These are phyloP conservation scores for Aulostomus chinensis DNA, from an alignment of 2,797 vertebrate species.

Conservation along the genomic window DNA sequence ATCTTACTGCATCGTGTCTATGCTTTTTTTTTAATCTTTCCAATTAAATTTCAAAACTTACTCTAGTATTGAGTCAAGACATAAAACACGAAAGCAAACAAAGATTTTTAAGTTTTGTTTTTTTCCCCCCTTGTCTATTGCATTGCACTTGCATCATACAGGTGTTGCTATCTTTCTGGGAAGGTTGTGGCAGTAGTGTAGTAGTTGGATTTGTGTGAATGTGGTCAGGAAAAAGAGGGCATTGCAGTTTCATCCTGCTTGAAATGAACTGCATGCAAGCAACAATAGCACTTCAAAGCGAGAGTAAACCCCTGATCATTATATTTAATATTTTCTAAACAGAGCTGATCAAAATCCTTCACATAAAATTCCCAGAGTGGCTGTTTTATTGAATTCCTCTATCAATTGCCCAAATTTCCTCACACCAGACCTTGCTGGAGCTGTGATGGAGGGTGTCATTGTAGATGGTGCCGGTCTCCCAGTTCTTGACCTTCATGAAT, in stretches of 20 bases:
- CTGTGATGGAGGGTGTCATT: constrained; percentile 90
- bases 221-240: too few species aligned
- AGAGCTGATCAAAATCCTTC: neutral
- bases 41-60: neutral
- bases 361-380: neutral
- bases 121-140: too few species aligned
- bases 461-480: constrained; percentile 88
- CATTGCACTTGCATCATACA: constrained; percentile 1
- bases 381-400: neutral
- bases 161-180: neutral
- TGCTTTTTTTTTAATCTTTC: too few species aligned
- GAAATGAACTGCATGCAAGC: neutral
- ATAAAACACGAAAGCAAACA: too few species aligned
- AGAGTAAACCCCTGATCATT: too few species aligned
- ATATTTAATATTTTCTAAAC: neutral
- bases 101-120: too few species aligned
- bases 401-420: neutral
- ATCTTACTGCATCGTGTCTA: too few species aligned
- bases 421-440: constrained; percentile 81
- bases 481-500: constrained; percentile 95
- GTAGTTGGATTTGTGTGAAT: too few species aligned
- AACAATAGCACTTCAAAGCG: neutral
- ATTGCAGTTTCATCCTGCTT: too few species aligned
- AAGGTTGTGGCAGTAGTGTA: too few species aligned
- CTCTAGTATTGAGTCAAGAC: neutral